Percentiles rank a stretch among this genome's conserved stretches.
phyloP scores from a whole-genome alignment of 2,113 vertebrate species.

The Micromys minutus region DNA sequence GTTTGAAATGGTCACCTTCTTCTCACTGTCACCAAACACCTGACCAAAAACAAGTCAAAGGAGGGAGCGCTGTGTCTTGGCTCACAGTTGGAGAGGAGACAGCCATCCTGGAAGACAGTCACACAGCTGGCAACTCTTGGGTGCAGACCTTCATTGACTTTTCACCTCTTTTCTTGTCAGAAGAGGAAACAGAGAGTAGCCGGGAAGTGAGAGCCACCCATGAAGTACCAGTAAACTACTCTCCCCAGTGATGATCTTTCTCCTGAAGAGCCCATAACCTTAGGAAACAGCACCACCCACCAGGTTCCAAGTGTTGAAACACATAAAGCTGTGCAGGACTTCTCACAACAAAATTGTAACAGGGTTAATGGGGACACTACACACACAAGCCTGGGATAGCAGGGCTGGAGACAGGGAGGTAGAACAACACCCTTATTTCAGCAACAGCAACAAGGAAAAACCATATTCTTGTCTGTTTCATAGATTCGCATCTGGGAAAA shows the following conservation, averaged over 20 bases:
- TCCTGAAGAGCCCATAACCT: not conserved
- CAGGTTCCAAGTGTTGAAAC: not conserved
- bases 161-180: not conserved
- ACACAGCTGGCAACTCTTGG: not conserved
- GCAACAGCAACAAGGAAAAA: not conserved
- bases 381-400: not conserved
- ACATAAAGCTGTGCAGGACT: not conserved
- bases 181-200: not conserved
- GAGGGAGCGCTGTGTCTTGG: not conserved
- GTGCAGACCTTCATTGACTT: too few relatives aligned
- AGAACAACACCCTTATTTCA: not conserved
- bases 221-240: not conserved
- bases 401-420: not conserved
- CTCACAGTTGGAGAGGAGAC: not conserved
- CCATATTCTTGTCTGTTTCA: not conserved
- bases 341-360: not conserved
- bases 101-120: not conserved
- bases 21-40: not conserved
- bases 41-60: not conserved
- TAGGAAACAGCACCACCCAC: not conserved
- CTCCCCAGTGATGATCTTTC: not conserved
- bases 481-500: not conserved
- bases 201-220: not conserved
- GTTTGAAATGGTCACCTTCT: not conserved
- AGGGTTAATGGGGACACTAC: not conserved